Percentiles rank a stretch among this genome's conserved stretches.
phyloP scores from a whole-genome alignment of 1,140 invertebrate species.

The Halyomorpha halys region DNA sequence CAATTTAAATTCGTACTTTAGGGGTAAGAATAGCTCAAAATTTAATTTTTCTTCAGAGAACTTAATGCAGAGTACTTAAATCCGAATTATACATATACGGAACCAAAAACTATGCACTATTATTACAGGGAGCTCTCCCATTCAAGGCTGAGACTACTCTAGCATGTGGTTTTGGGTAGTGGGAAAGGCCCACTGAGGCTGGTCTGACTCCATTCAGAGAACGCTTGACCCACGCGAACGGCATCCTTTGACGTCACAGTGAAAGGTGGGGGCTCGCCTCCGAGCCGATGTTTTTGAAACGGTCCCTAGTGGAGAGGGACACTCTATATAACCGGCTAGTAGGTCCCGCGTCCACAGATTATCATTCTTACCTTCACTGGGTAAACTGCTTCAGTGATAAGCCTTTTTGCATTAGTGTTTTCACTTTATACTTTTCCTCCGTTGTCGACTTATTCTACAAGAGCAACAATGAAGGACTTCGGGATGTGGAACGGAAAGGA shows the following conservation, averaged over 20 bases:
- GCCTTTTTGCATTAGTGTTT: background rate
- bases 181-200: background rate
- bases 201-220: background rate
- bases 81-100: too few relatives aligned
- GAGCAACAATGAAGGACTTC: background rate
- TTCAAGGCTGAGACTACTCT: too few relatives aligned
- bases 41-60: too few relatives aligned
- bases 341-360: slow-evolving; percentile 8
- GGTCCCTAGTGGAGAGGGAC: background rate
- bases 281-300: background rate
- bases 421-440: background rate
- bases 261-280: background rate
- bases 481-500: background rate
- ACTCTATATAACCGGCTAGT: slow-evolving; percentile 10
- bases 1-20: too few relatives aligned
- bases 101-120: too few relatives aligned
- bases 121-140: too few relatives aligned
- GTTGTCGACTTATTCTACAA: too few relatives aligned
- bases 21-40: too few relatives aligned
- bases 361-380: background rate
- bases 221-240: background rate
- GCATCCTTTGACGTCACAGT: background rate
- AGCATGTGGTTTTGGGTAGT: too few relatives aligned
- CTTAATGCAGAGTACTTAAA: too few relatives aligned
- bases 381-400: background rate